Evolutionary conservation across 1,140 invertebrate genomes (phyloP), one percentile per base, ranked within the genome.

Genomic region (Scaptomyza graminum): DNA sequence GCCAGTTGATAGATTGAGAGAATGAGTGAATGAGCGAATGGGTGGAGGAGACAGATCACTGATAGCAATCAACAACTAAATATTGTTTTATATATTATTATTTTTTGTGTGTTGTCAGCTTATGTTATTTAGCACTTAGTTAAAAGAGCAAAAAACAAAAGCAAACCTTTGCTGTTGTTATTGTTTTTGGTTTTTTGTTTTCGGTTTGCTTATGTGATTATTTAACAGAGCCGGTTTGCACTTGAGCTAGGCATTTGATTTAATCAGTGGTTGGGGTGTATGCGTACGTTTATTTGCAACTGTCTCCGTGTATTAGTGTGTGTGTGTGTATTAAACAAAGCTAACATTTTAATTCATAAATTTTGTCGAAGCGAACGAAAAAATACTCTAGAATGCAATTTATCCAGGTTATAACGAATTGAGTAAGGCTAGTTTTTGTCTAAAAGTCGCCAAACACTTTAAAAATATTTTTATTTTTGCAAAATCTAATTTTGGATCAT

Each of bases 211-310:
- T 34, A 34, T 79, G 25, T 71, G 69, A 82, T 82, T 83, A 83
- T 70, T 82, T 76, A 79, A 57, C 75, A 39, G 78, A 87, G 83
- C 82, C 79, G 79, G 83, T 87, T 87, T 82, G 75, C 83, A 76
- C 67, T 88, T 82, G 67, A 78, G 65, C 52, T 71, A 65, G 69
- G 57, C 61, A 57, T 74, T 75, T 78, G 70, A 77, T 74, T 81
- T 71, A 85, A 85, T 85, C 74, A 69, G 63, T 57, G 78, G 47
- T 63, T 54, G 75, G 70, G 82, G 82, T 87, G 82, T 70, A 69
- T 12, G 16, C 39, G 11, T 55, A 18, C 12, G 3, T 22, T 6
- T 9, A 22, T 37, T 1, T 74, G 44, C 54, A 74, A 57, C 44
- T 74, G 18, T 55, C 9, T 12, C 37, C 5, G n/a, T 63, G 13